Evolutionary conservation across 2,888 invertebrate species (phyloP).

Genomic region (Elmis aenea): DNA sequence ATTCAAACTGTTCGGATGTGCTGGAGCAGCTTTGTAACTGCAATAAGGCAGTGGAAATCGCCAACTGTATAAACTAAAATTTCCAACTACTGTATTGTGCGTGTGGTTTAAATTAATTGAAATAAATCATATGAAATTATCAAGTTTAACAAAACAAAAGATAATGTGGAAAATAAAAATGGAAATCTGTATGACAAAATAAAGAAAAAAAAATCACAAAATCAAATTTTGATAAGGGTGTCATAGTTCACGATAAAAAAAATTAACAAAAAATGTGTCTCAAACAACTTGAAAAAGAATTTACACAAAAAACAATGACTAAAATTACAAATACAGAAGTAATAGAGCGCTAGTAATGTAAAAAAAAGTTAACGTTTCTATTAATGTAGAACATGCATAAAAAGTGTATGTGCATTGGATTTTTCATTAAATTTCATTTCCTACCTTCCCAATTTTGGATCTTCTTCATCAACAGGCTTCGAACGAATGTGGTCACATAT

Average conservation of each 20-base stretch:
- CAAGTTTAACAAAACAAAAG: too few species aligned
- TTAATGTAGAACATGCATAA: too few species aligned
- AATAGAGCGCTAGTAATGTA: neutral
- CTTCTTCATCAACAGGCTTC: conserved; percentile 72
- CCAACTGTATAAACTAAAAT: conserved; percentile 89
- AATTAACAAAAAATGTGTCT: too few species aligned
- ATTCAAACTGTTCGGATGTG: conserved; percentile 73
- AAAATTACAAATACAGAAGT: too few species aligned
- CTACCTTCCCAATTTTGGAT: conserved; percentile 83
- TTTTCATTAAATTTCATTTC: too few species aligned
- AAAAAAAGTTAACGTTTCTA: neutral
- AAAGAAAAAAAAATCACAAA: conserved; percentile 2
- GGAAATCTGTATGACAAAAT: conserved; percentile 1
- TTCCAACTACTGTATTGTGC: conserved; percentile 32
- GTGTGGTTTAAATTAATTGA: conserved; percentile 14
- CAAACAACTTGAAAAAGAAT: too few species aligned
- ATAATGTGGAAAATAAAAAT: neutral
- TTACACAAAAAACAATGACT: too few species aligned
- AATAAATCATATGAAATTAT: too few species aligned
- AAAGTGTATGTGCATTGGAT: too few species aligned
- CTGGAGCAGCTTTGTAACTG: conserved; percentile 76
- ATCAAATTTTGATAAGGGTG: too few species aligned
- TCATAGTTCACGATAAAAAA: too few species aligned
- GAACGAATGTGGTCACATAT: conserved; percentile 59
- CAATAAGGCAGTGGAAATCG: conserved; percentile 95